Evolutionary conservation across 2,797 vertebrate genomes (phyloP).

Genomic region (Peromyscus melanophrys): DNA sequence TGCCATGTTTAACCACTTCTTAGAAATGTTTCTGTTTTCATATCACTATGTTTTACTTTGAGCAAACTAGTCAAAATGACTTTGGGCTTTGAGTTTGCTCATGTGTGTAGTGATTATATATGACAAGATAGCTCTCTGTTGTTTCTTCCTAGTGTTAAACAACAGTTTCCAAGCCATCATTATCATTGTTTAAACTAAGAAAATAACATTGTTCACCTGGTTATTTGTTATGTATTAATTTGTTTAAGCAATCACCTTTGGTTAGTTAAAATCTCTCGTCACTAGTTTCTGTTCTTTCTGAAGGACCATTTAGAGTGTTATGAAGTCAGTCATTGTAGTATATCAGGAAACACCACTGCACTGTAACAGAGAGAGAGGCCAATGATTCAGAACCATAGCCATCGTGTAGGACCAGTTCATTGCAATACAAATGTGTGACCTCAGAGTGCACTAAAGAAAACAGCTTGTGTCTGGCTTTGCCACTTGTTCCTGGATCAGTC

Average conservation of each 20-base stretch:
- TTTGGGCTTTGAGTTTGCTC: neutral
- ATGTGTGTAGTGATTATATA: neutral
- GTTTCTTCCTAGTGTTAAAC: neutral
- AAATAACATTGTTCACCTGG: neutral
- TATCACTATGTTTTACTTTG: neutral
- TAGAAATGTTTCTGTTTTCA: neutral
- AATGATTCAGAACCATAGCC: constrained; percentile 33
- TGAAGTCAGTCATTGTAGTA: neutral
- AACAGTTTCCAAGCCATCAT: neutral
- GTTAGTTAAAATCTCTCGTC: constrained; percentile 38
- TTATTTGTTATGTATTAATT: neutral
- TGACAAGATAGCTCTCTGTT: neutral
- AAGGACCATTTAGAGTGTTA: constrained; percentile 6
- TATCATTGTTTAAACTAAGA: neutral
- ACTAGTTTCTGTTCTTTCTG: neutral
- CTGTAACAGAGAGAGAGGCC: constrained; percentile 16
- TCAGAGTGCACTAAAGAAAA: constrained; percentile 1
- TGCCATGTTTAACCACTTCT: neutral
- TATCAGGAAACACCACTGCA: neutral
- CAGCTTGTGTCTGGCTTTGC: neutral
- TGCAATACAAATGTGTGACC: neutral
- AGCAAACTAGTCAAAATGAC: neutral
- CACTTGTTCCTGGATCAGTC: neutral
- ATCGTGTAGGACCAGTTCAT: neutral
- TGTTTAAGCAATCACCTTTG: constrained; percentile 19